Percentiles rank a stretch among this genome's conserved stretches.
phyloP scores from a whole-genome alignment of 1,140 invertebrate genomes.

The Gonioctena quinquepunctata region DNA sequence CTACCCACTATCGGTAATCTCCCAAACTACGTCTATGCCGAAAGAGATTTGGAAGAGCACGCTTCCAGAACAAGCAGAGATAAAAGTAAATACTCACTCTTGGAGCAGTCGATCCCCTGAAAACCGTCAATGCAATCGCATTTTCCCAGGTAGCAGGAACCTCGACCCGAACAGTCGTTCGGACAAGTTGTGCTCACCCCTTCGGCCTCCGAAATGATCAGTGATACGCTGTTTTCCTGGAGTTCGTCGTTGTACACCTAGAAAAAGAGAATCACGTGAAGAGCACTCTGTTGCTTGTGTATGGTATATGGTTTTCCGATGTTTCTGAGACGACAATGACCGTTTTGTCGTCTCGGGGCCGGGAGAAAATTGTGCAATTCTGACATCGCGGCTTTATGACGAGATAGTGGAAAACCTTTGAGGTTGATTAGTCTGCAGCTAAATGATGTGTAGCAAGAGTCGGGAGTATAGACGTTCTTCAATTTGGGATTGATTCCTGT shows the following conservation, averaged over 20 bases:
- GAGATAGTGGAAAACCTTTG: too few species aligned
- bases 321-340: not conserved
- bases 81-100: conserved; percentile 16
- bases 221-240: conserved; percentile 77
- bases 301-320: not conserved
- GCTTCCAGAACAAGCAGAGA: not conserved
- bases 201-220: conserved; percentile 82
- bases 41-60: not conserved
- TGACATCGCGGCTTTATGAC: not conserved
- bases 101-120: conserved; percentile 79
- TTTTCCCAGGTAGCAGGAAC: conserved; percentile 91
- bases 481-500: too few species aligned
- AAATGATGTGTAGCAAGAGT: too few species aligned
- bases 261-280: not conserved
- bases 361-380: not conserved
- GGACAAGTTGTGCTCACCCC: conserved; percentile 87
- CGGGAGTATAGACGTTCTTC: too few species aligned
- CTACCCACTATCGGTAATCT: too few species aligned
- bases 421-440: too few species aligned
- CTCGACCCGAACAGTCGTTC: conserved; percentile 92
- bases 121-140: conserved; percentile 96
- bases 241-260: conserved; percentile 90
- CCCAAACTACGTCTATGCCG: too few species aligned
- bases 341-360: not conserved
- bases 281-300: not conserved